Base-by-base conservation (phyloP, 1,140 invertebrate species). In the Meloidogyne chitwoodi region DNA sequence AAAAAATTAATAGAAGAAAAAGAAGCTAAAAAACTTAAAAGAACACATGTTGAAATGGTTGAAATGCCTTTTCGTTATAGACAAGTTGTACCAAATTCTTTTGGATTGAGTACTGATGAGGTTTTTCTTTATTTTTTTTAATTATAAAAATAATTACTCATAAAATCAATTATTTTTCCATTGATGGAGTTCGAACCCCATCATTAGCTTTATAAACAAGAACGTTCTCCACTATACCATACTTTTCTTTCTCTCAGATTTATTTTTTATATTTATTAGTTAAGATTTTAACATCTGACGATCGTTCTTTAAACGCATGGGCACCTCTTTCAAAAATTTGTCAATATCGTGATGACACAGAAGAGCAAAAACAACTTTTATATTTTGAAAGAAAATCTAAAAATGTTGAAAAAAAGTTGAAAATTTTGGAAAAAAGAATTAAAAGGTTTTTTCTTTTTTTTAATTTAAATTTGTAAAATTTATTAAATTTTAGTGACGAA, bases 221-320 rank as follows among this genome's bases (percentile, higher is more conserved):
- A 29, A 26, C 19, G 12, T 26, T 3, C 5, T 0, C 62, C 22
- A 27, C 62, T 27, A 64, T 10, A 64, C 22, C 62, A 24, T 16
- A 63, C 24, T 63, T n/a, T n/a, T n/a, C n/a, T n/a, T n/a, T n/a
- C n/a, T n/a, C n/a, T n/a, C n/a, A n/a, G n/a, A n/a, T n/a, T n/a
- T n/a, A n/a, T n/a, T n/a, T n/a, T n/a, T n/a, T n/a, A n/a, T n/a
- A n/a, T n/a, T n/a, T n/a, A n/a, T n/a, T n/a, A n/a, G n/a, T n/a
- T n/a, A 38, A 81, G 93, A 94, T 99, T 86, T 89, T 98, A 76
- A 88, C 91, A 83, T 93, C 94, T 48, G 92, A 94, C 85, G 94
- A 97, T 85, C 92, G 91, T 83, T 95, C 98, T 88, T 89, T 99
- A 5, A 98, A 98, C 85, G 91, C 91, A 79, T 98, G 96, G 96